Percentiles rank a stretch among this genome's conserved stretches.
These are phyloP conservation scores for Ophioderma brevispina DNA, from an alignment of 35 echinoderm and acorn worm species.

Conservation along the genomic window DNA sequence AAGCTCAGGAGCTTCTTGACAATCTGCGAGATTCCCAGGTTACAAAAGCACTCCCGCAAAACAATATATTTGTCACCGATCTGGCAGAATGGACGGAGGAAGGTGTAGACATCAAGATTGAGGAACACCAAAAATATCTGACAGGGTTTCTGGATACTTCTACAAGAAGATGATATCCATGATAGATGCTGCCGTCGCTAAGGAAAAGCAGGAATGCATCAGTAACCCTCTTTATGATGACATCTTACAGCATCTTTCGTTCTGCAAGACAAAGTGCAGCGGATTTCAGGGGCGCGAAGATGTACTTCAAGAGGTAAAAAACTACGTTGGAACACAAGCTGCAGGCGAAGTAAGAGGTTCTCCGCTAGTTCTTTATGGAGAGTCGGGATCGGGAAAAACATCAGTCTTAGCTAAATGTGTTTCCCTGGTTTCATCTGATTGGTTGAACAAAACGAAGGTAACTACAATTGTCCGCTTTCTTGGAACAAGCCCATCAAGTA, in stretches of 20 bases:
- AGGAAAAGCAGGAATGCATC: slow-evolving; percentile 4
- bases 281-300: slow-evolving; percentile 38
- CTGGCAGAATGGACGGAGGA: slow-evolving; percentile 32
- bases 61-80: slow-evolving; percentile 13
- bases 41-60: background rate
- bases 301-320: background rate
- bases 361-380: slow-evolving; percentile 27
- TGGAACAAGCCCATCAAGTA: slow-evolving; percentile 68
- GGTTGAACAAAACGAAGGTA: background rate
- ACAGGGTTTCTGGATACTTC: slow-evolving; percentile 19
- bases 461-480: slow-evolving; percentile 50
- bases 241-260: slow-evolving; percentile 36
- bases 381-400: slow-evolving; percentile 44
- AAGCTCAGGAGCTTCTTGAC: slow-evolving; percentile 19
- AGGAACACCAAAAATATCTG: slow-evolving; percentile 21
- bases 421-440: background rate
- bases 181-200: slow-evolving; percentile 7
- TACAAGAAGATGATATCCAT: slow-evolving; percentile 6
- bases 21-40: slow-evolving; percentile 28
- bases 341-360: background rate
- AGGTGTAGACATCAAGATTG: slow-evolving; percentile 19
- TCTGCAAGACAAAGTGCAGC: slow-evolving; percentile 32
- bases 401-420: slow-evolving; percentile 41
- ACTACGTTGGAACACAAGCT: background rate
- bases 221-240: slow-evolving; percentile 26